Evolutionary conservation across 2,113 vertebrate species (phyloP).

Genomic region (Piliocolobus tephrosceles): DNA sequence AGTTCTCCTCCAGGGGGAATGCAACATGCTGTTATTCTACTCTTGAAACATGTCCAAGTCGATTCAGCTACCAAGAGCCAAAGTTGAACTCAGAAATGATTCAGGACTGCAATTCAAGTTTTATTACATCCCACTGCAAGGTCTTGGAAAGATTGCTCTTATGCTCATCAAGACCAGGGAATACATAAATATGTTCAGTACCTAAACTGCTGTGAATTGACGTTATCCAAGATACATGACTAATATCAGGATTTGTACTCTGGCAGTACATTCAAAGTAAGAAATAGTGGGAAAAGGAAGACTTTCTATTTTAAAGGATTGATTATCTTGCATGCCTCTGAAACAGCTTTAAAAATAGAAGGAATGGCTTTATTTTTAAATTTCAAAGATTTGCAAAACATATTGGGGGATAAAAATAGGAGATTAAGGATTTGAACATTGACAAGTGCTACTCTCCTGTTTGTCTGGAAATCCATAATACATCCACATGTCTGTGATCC

Average conservation of each 20-base stretch:
- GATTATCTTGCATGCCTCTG: neutral
- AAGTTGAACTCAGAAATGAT: neutral
- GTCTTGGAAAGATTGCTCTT: neutral
- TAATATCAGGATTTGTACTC: neutral
- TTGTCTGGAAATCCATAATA: neutral
- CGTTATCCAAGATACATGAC: neutral
- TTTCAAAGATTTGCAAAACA: slow-evolving; percentile 18
- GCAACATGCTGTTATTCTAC: neutral
- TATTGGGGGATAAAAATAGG: neutral
- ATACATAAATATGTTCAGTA: slow-evolving; percentile 5
- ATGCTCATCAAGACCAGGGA: neutral
- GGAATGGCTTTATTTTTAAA: neutral
- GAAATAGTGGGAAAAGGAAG: neutral
- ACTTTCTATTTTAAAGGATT: neutral
- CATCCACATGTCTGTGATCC: neutral
- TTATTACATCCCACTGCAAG: neutral
- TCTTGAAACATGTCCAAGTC: neutral
- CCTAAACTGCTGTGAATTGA: neutral
- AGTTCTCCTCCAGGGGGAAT: neutral
- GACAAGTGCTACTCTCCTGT: neutral
- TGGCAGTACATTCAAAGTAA: neutral
- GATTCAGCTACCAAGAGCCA: neutral
- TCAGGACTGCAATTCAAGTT: neutral
- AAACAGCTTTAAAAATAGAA: neutral
- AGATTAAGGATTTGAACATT: neutral